Conservation (phyloP, 2,113 vertebrate species). For the Melanotaenia duboulayi region DNA sequence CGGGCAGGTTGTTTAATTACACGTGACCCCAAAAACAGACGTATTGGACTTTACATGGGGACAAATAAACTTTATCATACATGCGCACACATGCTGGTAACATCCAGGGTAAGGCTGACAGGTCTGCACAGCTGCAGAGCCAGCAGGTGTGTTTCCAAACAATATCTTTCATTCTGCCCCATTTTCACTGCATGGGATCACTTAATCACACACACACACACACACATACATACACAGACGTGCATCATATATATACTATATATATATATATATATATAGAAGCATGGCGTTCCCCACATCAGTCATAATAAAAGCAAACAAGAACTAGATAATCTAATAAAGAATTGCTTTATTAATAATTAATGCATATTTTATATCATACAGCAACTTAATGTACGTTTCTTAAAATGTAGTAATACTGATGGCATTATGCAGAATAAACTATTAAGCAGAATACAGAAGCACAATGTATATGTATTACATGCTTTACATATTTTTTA, state of each 20-base stretch:
- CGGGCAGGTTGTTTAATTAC: not conserved
- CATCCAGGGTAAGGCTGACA: not conserved
- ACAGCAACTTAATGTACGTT: not conserved
- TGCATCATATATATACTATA: no score
- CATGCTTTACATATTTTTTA: not conserved
- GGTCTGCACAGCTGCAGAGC: constrained; percentile 52
- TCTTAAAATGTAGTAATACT: not conserved
- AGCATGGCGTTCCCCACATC: not conserved
- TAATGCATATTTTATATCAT: constrained; percentile 17
- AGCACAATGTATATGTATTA: no score
- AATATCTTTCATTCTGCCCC: constrained; percentile 78
- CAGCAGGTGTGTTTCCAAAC: constrained; percentile 64
- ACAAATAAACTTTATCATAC: not conserved
- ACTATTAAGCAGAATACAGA: not conserved
- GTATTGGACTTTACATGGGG: not conserved
- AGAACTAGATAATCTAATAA: constrained; percentile 9
- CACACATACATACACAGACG: no score
- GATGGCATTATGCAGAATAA: not conserved
- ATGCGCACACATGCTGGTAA: not conserved
- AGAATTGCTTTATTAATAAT: constrained; percentile 36
- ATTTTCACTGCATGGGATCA: constrained; percentile 67
- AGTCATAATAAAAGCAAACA: not conserved
- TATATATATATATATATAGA: no score
- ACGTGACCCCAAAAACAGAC: not conserved
- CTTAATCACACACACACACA: constrained; percentile 61